Conservation (phyloP, 2,113 vertebrate genomes). For the Syngnathoides biaculeatus region DNA sequence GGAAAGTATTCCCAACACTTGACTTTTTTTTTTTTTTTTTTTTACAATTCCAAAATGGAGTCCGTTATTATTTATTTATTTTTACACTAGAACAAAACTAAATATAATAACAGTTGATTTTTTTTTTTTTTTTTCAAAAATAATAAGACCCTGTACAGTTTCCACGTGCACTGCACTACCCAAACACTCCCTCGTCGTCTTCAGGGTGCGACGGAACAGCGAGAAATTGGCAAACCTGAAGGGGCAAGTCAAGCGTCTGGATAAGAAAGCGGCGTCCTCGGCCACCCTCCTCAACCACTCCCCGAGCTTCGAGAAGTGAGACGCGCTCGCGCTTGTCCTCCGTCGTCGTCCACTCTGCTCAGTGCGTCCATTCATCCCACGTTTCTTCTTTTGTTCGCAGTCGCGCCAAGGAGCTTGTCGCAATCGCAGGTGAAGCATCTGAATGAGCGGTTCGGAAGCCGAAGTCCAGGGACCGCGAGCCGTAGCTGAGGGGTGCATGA, state of each 20-base stretch:
- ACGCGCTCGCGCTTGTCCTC: not conserved
- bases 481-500: too few relatives aligned
- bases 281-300: constrained; percentile 80
- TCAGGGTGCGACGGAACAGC: constrained; percentile 79
- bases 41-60: too few relatives aligned
- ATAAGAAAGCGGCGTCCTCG: constrained; percentile 80
- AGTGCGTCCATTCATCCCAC: not conserved
- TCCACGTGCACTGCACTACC: not conserved
- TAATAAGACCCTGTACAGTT: too few relatives aligned
- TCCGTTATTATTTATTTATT: too few relatives aligned
- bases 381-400: constrained; percentile 51
- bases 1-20: too few relatives aligned
- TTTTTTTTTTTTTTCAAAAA: too few relatives aligned
- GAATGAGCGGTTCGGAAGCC: too few relatives aligned
- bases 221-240: constrained; percentile 73
- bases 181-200: not conserved
- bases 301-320: constrained; percentile 82
- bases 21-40: too few relatives aligned
- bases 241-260: constrained; percentile 75
- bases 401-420: constrained; percentile 68
- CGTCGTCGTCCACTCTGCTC: constrained; percentile 20
- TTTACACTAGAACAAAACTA: too few relatives aligned
- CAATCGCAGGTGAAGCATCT: constrained; percentile 63
- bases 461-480: too few relatives aligned
- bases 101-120: too few relatives aligned